Percentiles rank a stretch among this genome's conserved stretches.
These are phyloP conservation scores for Agrypnus murinus DNA, from an alignment of 2,888 invertebrate genomes.

Conservation along the genomic window DNA sequence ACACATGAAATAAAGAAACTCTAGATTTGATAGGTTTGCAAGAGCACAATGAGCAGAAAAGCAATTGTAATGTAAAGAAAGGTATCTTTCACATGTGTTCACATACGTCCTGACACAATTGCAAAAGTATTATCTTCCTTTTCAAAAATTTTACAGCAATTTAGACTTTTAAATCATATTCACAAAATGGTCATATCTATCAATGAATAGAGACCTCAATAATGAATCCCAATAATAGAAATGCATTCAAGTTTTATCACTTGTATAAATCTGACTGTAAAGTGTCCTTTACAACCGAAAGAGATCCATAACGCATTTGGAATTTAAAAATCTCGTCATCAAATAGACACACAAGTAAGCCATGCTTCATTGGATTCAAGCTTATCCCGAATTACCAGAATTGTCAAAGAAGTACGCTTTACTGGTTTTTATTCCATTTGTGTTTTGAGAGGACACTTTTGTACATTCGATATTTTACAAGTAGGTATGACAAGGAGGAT, in stretches of 20 bases:
- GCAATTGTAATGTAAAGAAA: too few relatives aligned
- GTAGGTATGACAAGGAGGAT: slow-evolving; percentile 49
- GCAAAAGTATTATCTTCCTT: too few relatives aligned
- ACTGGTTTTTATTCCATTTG: slow-evolving; percentile 51
- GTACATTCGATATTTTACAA: slow-evolving; percentile 54
- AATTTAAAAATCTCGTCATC: slow-evolving; percentile 35
- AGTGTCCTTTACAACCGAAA: slow-evolving; percentile 41
- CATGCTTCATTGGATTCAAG: slow-evolving; percentile 45
- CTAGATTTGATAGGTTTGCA: too few relatives aligned
- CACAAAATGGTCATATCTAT: too few relatives aligned
- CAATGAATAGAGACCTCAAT: too few relatives aligned
- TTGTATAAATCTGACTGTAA: slow-evolving; percentile 50
- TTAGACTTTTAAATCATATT: too few relatives aligned
- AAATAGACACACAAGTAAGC: slow-evolving; percentile 36
- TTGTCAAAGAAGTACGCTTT: slow-evolving; percentile 52
- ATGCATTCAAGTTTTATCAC: slow-evolving; percentile 51
- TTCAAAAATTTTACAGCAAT: too few relatives aligned
- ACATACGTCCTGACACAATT: too few relatives aligned
- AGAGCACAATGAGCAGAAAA: too few relatives aligned
- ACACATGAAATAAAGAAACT: too few relatives aligned
- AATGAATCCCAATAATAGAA: not conserved
- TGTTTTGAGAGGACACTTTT: slow-evolving; percentile 48
- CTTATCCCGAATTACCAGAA: slow-evolving; percentile 47
- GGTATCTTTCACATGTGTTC: too few relatives aligned
- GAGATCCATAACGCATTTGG: slow-evolving; percentile 33